These are phyloP conservation scores for Fringilla coelebs DNA, from an alignment of 2,797 vertebrate genomes.

Conservation along the genomic window DNA sequence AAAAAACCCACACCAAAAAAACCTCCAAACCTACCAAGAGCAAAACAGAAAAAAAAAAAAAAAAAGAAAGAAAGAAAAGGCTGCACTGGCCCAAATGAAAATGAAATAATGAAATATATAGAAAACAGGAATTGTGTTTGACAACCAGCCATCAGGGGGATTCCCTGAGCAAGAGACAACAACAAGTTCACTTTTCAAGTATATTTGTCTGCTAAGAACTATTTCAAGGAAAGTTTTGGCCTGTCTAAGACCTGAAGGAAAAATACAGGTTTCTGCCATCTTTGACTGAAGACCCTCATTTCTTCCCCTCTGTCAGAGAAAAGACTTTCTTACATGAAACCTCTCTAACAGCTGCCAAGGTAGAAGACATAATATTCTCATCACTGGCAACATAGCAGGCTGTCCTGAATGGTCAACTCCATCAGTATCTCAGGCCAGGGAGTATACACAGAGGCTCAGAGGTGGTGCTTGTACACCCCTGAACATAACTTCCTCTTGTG, in stretches of 20 bases:
- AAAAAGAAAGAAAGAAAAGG: not conserved
- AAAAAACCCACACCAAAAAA: not conserved
- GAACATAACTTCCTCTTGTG: not conserved
- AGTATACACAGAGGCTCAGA: not conserved
- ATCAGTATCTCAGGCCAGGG: not conserved
- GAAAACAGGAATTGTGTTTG: not conserved
- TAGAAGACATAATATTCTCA: not conserved
- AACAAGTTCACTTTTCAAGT: not conserved
- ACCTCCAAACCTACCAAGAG: not conserved
- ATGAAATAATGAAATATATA: not conserved
- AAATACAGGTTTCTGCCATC: not conserved
- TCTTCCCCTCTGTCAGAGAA: not conserved
- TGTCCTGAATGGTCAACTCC: not conserved
- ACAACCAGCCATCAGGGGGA: not conserved
- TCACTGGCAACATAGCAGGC: not conserved
- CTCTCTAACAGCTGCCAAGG: not conserved
- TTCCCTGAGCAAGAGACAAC: not conserved
- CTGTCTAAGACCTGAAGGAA: not conserved
- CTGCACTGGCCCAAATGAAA: not conserved
- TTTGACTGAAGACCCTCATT: not conserved
- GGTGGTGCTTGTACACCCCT: not conserved
- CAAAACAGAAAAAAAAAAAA: not conserved
- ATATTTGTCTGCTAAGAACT: not conserved
- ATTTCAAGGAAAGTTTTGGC: not conserved
- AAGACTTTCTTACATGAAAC: rapidly evolving